Base-by-base conservation (phyloP, 2,888 invertebrate species). In the Seira ritae region DNA sequence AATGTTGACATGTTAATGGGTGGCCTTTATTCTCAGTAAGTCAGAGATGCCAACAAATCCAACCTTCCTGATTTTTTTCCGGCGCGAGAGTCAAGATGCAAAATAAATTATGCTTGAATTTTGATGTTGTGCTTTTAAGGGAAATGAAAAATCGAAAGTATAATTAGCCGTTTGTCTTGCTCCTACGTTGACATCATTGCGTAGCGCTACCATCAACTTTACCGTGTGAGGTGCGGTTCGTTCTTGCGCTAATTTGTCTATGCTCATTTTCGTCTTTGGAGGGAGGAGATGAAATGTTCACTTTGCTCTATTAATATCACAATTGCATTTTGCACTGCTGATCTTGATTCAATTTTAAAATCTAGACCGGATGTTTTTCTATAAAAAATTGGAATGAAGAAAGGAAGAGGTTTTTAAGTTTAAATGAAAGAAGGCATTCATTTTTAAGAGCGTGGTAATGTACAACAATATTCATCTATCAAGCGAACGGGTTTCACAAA, bases 1-100 rank as follows among this genome's bases (percentile, higher is more conserved):
- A 50, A 50, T 50, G 50, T 50, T 50, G 50, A 50, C 50, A 50
- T 50, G 50, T 50, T 50, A 50, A 50, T 50, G 50, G 50, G 50
- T 50, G 50, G 50, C 50, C 50, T 50, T 50, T 50, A 31, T 31
- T 8, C 31, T 4, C 31, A 8, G 31, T 31, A 31, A 31, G 31
- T 8, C 31, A 31, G n/a, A n/a, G n/a, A n/a, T n/a, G n/a, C n/a
- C n/a, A n/a, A n/a, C n/a, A n/a, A n/a, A n/a, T n/a, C n/a, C n/a
- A n/a, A n/a, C n/a, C n/a, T n/a, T n/a, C n/a, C n/a, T n/a, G n/a
- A n/a, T n/a, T n/a, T n/a, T n/a, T n/a, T n/a, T n/a, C n/a, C n/a
- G n/a, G n/a, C n/a, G n/a, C n/a, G n/a, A 31, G 31, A 31, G 2
- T 31, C 8, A 8, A 31, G 31, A 31, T 31, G 31, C 31, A 31